These are phyloP conservation scores for Xenus cinereus DNA, from an alignment of 2,113 vertebrate species.

Conservation along the genomic window DNA sequence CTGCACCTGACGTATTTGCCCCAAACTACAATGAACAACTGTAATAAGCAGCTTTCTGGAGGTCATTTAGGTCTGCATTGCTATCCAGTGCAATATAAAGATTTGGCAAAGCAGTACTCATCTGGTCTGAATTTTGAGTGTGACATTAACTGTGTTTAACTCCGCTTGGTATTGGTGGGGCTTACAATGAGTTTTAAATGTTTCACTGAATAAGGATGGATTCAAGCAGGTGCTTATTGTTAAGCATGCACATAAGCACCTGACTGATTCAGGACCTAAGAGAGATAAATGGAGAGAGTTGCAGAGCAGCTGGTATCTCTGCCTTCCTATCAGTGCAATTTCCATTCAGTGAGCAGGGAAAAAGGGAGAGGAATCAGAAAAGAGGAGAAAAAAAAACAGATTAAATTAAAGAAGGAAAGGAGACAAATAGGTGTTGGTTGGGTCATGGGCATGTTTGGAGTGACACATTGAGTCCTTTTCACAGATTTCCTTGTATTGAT, in stretches of 20 bases:
- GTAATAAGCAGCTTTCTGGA: background rate
- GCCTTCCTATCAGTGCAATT: background rate
- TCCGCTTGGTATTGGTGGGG: background rate
- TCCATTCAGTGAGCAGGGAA: background rate
- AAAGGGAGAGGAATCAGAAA: background rate
- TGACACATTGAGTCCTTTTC: background rate
- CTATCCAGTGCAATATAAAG: background rate
- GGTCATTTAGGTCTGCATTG: background rate
- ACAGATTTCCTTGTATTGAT: background rate
- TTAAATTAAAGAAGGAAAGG: background rate
- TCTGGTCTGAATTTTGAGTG: slow-evolving; percentile 3
- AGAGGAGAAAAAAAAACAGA: background rate
- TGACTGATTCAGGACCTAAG: background rate
- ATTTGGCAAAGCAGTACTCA: background rate
- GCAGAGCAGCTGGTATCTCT: slow-evolving; percentile 24
- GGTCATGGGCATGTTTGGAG: background rate
- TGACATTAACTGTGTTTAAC: background rate
- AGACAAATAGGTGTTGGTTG: background rate
- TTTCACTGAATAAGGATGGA: slow-evolving; percentile 7
- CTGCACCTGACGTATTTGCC: background rate
- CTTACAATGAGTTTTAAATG: slow-evolving; percentile 17
- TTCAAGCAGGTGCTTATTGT: background rate
- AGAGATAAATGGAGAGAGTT: slow-evolving; percentile 12
- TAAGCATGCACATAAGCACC: slow-evolving; percentile 1
- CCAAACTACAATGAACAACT: background rate